Evolutionary conservation across 2,888 invertebrate genomes (phyloP).

Genomic region (Chrysodeixis includens): DNA sequence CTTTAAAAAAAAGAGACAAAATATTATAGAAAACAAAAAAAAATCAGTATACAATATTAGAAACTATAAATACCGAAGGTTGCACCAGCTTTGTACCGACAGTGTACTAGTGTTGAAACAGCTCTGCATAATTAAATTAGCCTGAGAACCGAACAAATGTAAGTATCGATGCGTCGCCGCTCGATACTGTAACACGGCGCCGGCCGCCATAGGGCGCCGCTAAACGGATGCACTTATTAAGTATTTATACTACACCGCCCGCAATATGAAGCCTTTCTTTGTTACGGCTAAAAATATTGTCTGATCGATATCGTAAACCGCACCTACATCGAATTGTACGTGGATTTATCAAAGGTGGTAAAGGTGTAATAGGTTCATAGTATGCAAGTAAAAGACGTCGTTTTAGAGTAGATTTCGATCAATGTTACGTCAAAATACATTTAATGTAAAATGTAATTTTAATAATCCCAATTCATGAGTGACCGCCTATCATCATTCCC

Average conservation of each 20-base stretch:
- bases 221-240: slow-evolving; percentile 33
- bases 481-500: no score
- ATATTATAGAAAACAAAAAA: background rate
- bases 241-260: slow-evolving; percentile 25
- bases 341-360: no score
- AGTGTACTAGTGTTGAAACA: slow-evolving; percentile 34
- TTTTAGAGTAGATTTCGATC: no score
- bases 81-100: slow-evolving; percentile 11
- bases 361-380: no score
- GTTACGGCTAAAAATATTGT: slow-evolving; percentile 20
- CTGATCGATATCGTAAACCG: slow-evolving; percentile 9
- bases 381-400: no score
- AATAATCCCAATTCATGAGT: no score
- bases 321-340: no score
- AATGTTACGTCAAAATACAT: no score
- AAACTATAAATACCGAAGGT: slow-evolving; percentile 18
- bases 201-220: background rate
- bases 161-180: slow-evolving; percentile 14
- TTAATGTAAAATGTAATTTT: no score
- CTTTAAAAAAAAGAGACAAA: background rate
- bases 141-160: slow-evolving; percentile 10
- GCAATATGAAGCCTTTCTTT: slow-evolving; percentile 14
- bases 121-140: slow-evolving; percentile 40
- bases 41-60: slow-evolving; percentile 15
- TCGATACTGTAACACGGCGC: background rate